Base-by-base conservation (phyloP, 2,113 vertebrate species). In the Eulacestoma nigropectus region DNA sequence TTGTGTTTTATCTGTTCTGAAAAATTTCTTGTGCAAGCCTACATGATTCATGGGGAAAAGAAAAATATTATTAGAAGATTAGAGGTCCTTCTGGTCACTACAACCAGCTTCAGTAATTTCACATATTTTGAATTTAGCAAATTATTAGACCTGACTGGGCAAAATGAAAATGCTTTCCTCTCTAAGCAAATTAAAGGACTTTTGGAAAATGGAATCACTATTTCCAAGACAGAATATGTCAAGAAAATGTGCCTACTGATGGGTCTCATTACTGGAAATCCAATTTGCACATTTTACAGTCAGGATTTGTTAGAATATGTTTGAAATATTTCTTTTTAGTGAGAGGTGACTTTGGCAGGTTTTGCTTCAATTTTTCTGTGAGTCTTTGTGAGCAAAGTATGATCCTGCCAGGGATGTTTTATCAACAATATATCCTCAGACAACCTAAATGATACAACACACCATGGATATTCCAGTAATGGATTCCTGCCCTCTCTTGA, bases 231-330 rank as follows among this genome's bases (percentile, higher is more conserved):
- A 88, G 50, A 89, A 12, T 70, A 83, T 70, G 67, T 73, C 59
- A 88, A 70, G 85, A 92, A 90, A 92, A 88, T 70, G 47, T 83
- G 55, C 55, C 60, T 80, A 50, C 59, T 78, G 83, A 77, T 84
- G 37, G 50, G 68, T 57, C 64, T 93, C 86, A 89, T 95, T 95
- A 88, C 35, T 76, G 52, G 59, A 90, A 93, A 93, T 84, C 68
- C 59, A 80, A 42, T 94, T 96, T 95, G 75, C 68, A 81, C 88
- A 62, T 85, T 97, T 88, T 84, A 84, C 55, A 86, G 85, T 84
- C 80, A 60, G 19, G 52, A 67, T 77, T 74, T 93, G 53, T 86
- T 92, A 87, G 63, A 90, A 76, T 80, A 73, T 33, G 7, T 86
- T 87, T 67, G 87, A 95, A 93, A 50, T 72, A 67, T 30, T 94